Evolutionary conservation across 2,888 invertebrate genomes (phyloP), one percentile per base, ranked within the genome.

Genomic region (Eilema sororculum): DNA sequence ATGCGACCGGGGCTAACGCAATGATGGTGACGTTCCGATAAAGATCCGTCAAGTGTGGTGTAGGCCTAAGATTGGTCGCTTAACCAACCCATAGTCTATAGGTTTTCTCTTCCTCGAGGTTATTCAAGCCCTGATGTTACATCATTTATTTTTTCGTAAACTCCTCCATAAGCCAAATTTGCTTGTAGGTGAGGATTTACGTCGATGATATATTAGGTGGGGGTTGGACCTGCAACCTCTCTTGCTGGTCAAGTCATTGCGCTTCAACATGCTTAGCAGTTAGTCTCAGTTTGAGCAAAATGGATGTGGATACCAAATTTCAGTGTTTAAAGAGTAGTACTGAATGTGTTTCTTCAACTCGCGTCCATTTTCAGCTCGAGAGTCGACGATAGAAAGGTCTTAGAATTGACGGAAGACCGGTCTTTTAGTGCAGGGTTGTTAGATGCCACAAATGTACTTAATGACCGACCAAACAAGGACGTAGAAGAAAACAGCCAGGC

Each of bases 401-500:
- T 0, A n/a, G 52, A 52, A 9, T n/a, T 6, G 2, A n/a, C n/a
- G 16, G n/a, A 5, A 52, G 52, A 52, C 9, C 52, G 1, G 2
- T 52, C 52, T 52, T 52, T 9, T 52, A n/a, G n/a, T n/a, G n/a
- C n/a, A n/a, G n/a, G 9, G 37, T 41, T 41, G 10, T 41, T 41
- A 24, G 16, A 41, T 8, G 37, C 41, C 16, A 62, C 62, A 65
- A 22, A 65, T 24, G 52, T 61, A 8, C 3, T 12, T 33, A 46
- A 88, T 79, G 0, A 82, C 56, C 6, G 73, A 77, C 86, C 87
- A 88, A 6, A 89, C 71, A 2, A 78, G 65, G 72, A 87, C 88
- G 46, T 87, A 90, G 9, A 89, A 69, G 1, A 88, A 33, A 0
- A 86, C 82, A 2, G 89, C 86, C n/a, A 91, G 75, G 67, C 83